Conservation (phyloP, 92 coral and sea anemone genomes). For the Parazoanthus atlanticus region DNA sequence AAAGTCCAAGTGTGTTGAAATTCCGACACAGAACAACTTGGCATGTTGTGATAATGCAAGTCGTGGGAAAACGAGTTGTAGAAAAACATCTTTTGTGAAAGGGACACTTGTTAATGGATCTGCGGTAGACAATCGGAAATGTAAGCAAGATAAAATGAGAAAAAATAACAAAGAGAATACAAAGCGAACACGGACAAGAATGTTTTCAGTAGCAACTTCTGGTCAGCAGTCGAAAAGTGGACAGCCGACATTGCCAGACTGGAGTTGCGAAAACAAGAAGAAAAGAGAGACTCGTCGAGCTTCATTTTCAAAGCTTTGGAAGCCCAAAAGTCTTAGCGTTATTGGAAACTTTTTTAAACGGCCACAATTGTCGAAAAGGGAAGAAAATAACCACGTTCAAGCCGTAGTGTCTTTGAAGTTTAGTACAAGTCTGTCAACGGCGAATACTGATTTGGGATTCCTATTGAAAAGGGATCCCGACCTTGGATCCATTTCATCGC, state of each 20-base stretch:
- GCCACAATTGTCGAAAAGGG: neutral
- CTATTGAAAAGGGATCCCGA: conserved; percentile 36
- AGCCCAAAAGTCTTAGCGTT: conserved; percentile 35
- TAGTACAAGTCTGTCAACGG: conserved; percentile 22
- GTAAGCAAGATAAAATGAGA: conserved; percentile 27
- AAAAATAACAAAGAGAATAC: conserved; percentile 34
- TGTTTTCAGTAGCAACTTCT: conserved; percentile 35
- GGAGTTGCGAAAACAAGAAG: neutral
- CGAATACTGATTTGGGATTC: conserved; percentile 22
- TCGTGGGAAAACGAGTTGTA: conserved; percentile 36
- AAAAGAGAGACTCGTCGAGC: conserved; percentile 3
- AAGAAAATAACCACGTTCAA: neutral
- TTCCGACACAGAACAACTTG: conserved; percentile 4
- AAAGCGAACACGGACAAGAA: conserved; percentile 19
- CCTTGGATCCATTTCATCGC: conserved; percentile 23
- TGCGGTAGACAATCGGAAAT: conserved; percentile 24
- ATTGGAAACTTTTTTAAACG: conserved; percentile 21
- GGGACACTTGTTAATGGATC: conserved; percentile 32
- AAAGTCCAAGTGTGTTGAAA: conserved; percentile 6
- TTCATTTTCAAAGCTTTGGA: conserved; percentile 27
- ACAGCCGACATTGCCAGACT: neutral
- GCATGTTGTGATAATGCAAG: conserved; percentile 8
- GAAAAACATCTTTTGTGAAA: conserved; percentile 43
- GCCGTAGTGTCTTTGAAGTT: neutral
- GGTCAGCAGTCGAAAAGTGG: conserved; percentile 3